Percentiles rank a stretch among this genome's conserved stretches.
Conservation (phyloP, 2,888 invertebrate genomes). For the Alloplasta piceator region DNA sequence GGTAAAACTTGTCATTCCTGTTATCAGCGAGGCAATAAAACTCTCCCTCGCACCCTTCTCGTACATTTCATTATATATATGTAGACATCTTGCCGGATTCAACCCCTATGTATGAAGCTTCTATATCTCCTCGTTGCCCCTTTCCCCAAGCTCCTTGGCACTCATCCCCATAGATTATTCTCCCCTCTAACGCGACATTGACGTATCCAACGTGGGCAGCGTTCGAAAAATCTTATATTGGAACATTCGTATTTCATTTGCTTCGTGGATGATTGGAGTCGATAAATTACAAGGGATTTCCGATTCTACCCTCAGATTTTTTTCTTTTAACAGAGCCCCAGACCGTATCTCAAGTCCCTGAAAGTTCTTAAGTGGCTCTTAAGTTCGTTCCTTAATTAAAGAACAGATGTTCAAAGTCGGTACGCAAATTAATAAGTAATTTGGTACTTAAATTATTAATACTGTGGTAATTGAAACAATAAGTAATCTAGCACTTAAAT, state of each 20-base stretch:
- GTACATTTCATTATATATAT: background rate
- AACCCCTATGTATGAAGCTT: background rate
- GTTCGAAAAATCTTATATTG: constrained; percentile 13
- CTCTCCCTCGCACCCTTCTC: constrained; percentile 46
- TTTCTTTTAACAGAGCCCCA: too few species aligned
- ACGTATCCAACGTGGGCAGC: constrained; percentile 39
- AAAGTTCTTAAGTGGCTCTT: too few species aligned
- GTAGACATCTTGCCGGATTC: background rate
- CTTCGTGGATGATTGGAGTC: background rate
- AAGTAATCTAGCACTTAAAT: too few species aligned
- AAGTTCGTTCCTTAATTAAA: too few species aligned
- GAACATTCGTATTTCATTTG: constrained; percentile 8
- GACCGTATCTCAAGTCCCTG: too few species aligned
- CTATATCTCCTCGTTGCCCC: constrained; percentile 7
- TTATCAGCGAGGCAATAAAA: constrained; percentile 77
- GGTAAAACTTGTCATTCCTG: constrained; percentile 73
- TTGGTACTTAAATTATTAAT: too few species aligned
- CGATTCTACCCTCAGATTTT: too few species aligned
- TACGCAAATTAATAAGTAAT: too few species aligned
- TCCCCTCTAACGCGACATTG: constrained; percentile 43
- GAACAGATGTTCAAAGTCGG: too few species aligned
- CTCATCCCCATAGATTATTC: constrained; percentile 6
- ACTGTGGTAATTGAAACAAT: too few species aligned
- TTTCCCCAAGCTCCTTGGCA: background rate
- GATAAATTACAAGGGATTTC: constrained; percentile 6